phyloP scores from a whole-genome alignment of 2,797 vertebrate species.

The Notolepis coatsorum region DNA sequence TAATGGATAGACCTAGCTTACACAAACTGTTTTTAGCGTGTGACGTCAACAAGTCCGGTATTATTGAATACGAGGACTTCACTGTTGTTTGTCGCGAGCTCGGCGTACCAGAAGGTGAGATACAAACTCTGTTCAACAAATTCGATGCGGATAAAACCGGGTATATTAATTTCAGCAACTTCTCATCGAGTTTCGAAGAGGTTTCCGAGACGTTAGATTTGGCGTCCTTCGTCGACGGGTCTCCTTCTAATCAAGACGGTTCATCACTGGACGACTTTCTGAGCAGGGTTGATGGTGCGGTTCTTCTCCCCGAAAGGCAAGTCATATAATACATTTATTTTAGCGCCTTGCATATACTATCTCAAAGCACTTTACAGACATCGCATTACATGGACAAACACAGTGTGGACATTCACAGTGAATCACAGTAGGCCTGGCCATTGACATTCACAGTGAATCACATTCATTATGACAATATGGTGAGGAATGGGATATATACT shows the following conservation, averaged over 20 bases:
- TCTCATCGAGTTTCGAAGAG: constrained; percentile 79
- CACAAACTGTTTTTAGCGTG: constrained; percentile 72
- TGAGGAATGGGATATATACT: no score
- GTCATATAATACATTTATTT: no score
- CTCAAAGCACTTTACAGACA: no score
- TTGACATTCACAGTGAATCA: no score
- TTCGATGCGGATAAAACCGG: constrained; percentile 78
- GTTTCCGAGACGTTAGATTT: constrained; percentile 75
- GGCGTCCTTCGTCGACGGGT: constrained; percentile 50
- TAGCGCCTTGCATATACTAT: no score
- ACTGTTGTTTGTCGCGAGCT: constrained; percentile 77
- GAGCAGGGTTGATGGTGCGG: constrained; percentile 58
- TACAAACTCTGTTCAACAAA: constrained; percentile 71
- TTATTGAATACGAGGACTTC: constrained; percentile 81
- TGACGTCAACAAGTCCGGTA: constrained; percentile 79
- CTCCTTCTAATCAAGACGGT: not conserved
- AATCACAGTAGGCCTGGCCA: no score
- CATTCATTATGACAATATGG: no score
- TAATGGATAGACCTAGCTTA: constrained; percentile 60
- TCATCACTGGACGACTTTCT: constrained; percentile 76
- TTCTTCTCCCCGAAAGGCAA: constrained; percentile 70
- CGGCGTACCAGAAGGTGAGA: constrained; percentile 68
- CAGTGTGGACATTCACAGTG: no score
- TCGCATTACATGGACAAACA: no score
- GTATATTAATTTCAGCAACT: constrained; percentile 78